phyloP scores from a whole-genome alignment of 2,888 invertebrate genomes.

The Mimumesa dahlbomi region DNA sequence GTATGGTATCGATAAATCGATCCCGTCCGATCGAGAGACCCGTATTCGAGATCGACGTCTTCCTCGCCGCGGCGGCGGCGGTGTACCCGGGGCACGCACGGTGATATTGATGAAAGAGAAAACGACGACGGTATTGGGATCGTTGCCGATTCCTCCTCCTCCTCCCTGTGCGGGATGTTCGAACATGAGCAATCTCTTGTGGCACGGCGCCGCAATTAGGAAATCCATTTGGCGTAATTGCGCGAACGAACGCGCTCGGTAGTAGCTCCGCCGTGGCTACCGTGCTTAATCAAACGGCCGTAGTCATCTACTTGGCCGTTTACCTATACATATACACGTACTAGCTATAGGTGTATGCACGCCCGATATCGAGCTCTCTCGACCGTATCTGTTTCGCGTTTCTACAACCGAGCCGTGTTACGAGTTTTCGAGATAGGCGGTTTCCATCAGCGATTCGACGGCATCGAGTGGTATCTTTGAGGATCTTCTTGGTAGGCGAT shows the following conservation, averaged over 20 bases:
- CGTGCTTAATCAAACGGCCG: slow-evolving; percentile 71
- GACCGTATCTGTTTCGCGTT: slow-evolving; percentile 12
- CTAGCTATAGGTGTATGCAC: too few relatives aligned
- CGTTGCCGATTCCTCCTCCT: slow-evolving; percentile 38
- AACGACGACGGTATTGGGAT: slow-evolving; percentile 37
- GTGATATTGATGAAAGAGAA: neutral
- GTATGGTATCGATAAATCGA: slow-evolving; percentile 19
- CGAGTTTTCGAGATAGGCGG: slow-evolving; percentile 13
- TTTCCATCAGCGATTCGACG: slow-evolving; percentile 22
- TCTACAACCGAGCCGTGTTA: neutral
- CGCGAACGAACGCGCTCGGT: slow-evolving; percentile 70
- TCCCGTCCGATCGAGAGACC: slow-evolving; percentile 30
- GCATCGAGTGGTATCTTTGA: slow-evolving; percentile 9
- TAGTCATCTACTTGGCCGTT: slow-evolving; percentile 52
- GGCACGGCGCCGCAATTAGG: slow-evolving; percentile 75
- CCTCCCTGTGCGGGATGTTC: slow-evolving; percentile 64
- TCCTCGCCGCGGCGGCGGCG: slow-evolving; percentile 10
- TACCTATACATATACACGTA: slow-evolving; percentile 42
- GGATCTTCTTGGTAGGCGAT: slow-evolving; percentile 27
- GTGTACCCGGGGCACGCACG: neutral
- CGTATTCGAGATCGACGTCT: slow-evolving; percentile 15
- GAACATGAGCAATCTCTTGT: slow-evolving; percentile 76
- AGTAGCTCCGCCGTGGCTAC: slow-evolving; percentile 63
- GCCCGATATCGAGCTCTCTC: slow-evolving; percentile 46
- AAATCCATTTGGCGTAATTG: slow-evolving; percentile 80